A percentile compares a stretch with the other conserved stretches of the same genome.
Conservation (phyloP, 2,797 vertebrate species). For the Trachops cirrhosus region DNA sequence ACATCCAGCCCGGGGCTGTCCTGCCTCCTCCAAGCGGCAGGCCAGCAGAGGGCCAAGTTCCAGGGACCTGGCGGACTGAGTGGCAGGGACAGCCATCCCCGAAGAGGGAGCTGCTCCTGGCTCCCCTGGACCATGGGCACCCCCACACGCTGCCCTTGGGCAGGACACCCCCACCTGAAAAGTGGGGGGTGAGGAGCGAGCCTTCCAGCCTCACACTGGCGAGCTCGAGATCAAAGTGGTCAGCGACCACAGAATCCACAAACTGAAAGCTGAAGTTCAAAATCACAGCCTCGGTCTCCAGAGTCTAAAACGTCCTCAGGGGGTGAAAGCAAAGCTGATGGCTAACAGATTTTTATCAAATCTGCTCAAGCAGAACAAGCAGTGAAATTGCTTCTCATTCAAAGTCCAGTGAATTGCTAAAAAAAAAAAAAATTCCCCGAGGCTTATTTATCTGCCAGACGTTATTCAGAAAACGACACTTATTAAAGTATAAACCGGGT, state of each 20-base stretch:
- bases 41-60: not conserved
- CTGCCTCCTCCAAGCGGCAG: not conserved
- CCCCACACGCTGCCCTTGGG: too few relatives aligned
- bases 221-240: not conserved
- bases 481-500: not conserved
- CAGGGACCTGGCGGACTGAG: not conserved
- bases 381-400: not conserved
- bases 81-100: not conserved
- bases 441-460: not conserved
- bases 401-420: not conserved
- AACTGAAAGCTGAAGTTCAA: not conserved
- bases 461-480: not conserved
- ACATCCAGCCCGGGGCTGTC: too few relatives aligned
- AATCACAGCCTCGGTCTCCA: not conserved
- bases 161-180: not conserved
- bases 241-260: not conserved
- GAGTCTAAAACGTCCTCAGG: constrained; percentile 29
- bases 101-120: not conserved
- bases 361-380: not conserved
- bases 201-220: not conserved
- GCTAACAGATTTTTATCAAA: constrained; percentile 56
- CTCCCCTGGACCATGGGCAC: not conserved
- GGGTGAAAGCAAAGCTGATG: constrained; percentile 34
- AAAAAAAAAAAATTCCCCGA: not conserved
- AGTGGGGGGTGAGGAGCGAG: not conserved